Evolutionary conservation across 1,140 invertebrate species (phyloP), one percentile per base, ranked within the genome.

Genomic region (Polypedilum pembai): DNA sequence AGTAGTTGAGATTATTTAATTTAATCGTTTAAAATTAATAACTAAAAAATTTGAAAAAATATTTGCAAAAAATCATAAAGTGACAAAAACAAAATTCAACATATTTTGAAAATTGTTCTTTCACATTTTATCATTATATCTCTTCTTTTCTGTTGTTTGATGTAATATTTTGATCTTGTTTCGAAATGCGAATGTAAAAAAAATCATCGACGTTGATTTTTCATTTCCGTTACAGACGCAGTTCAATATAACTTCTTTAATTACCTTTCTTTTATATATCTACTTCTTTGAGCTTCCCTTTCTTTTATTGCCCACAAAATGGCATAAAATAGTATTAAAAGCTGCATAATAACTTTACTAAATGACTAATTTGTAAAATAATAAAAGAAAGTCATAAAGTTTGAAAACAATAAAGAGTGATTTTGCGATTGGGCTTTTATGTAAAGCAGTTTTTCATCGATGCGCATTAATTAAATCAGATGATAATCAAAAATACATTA

Each of bases 351-450:
- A 56, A 56, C 12, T n/a, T 56, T 56, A 56, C 8, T n/a, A 56
- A 56, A 56, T 56, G 45, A 56, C 45, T 56, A 56, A 56, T 56
- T 56, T 56, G 45, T 56, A n/a, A 56, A 56, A 56, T 12, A 56
- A 56, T 56, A 56, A 56, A 56, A 56, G 45, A 56, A 56, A 56
- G 45, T 56, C 8, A 56, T 56, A 56, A 56, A 56, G 45, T 56
- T 56, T 33, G 24, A 33, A 33, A 33, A 33, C 24, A 33, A 33
- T 33, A 33, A 33, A 33, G 24, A 33, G 2, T 5, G 5, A 33
- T 33, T 33, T 56, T 56, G 45, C 10, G 45, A 8, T n/a, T 56
- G 45, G 15, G 45, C 45, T 56, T 56, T 56, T 56, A 56, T 56
- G 45, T 56, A 56, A 56, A 56, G n/a, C n/a, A 56, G 45, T 56